A percentile compares a stretch with the other conserved stretches of the same genome.
Conservation (phyloP, 2,888 invertebrate genomes). For the Seira ritae region DNA sequence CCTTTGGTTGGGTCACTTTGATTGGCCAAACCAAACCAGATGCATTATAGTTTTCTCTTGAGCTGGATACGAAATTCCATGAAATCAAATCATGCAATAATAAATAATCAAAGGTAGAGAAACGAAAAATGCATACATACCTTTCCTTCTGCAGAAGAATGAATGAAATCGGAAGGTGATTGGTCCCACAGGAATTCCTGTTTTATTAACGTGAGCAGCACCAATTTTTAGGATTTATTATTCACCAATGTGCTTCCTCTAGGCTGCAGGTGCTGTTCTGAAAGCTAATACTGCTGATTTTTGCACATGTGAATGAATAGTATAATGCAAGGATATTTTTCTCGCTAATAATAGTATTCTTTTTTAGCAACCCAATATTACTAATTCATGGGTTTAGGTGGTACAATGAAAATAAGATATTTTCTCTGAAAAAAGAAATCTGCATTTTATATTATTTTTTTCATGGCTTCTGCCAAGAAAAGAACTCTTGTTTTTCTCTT, state of each 20-base stretch:
- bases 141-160: constrained; percentile 17
- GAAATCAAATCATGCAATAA: constrained; percentile 17
- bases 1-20: constrained; percentile 17
- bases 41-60: no score
- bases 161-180: constrained; percentile 39
- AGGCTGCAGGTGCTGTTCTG: neutral
- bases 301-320: neutral
- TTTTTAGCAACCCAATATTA: neutral
- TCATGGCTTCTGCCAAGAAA: neutral
- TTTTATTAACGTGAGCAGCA: no score
- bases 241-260: constrained; percentile 1
- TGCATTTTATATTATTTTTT: neutral
- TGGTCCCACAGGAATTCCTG: constrained; percentile 50
- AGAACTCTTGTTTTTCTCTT: no score
- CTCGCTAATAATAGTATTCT: neutral
- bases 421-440: neutral
- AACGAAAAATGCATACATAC: neutral
- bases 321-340: neutral
- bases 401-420: neutral
- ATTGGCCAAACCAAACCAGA: no score
- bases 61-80: neutral
- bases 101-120: neutral
- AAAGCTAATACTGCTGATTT: neutral
- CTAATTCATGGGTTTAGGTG: neutral
- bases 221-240: neutral